Evolutionary conservation across 2,888 invertebrate species (phyloP), one percentile per base, ranked within the genome.

Genomic region (Tuta absoluta): DNA sequence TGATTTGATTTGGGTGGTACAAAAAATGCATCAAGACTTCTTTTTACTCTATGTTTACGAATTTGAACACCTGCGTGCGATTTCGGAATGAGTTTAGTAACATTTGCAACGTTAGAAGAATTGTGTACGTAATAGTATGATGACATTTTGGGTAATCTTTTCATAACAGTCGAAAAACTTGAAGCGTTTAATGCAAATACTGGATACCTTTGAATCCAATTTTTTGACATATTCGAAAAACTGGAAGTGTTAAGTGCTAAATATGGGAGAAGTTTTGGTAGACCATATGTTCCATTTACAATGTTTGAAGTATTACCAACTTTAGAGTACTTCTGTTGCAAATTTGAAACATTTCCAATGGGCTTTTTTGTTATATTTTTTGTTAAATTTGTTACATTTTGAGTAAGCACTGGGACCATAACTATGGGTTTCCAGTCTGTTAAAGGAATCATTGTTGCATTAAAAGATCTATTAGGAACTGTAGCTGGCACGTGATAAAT

Each of bases 341-440:
- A 38, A 28, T 49, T 61, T 37, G 74, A 77, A 1, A 65, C 60
- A 66, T 75, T 77, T 38, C 70, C 59, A 11, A 71, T 56, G 24
- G n/a, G n/a, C n/a, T n/a, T n/a, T n/a, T n/a, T n/a, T n/a, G n/a
- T n/a, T n/a, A n/a, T n/a, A n/a, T n/a, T n/a, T n/a, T n/a, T n/a
- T n/a, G n/a, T n/a, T n/a, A n/a, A n/a, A 45, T 71, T 66, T 21
- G 78, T 81, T 19, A 74, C 68, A 68, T 86, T 84, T 24, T 75
- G 69, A 68, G 85, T 83, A 17, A 78, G 67, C 45, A 81, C 67
- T 24, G 66, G 66, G 21, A 66, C 38, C 56, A 64, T 49, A 28
- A 84, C 68, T 17, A 91, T 86, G 0, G 91, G 91, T 70, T 79
- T 86, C 91, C 91, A 91, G 65, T 89, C 87, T 66, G 75, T 78